Percentiles rank a stretch among this genome's conserved stretches.
Conservation (phyloP, 2,888 invertebrate species). For the Crocallis elinguaria region DNA sequence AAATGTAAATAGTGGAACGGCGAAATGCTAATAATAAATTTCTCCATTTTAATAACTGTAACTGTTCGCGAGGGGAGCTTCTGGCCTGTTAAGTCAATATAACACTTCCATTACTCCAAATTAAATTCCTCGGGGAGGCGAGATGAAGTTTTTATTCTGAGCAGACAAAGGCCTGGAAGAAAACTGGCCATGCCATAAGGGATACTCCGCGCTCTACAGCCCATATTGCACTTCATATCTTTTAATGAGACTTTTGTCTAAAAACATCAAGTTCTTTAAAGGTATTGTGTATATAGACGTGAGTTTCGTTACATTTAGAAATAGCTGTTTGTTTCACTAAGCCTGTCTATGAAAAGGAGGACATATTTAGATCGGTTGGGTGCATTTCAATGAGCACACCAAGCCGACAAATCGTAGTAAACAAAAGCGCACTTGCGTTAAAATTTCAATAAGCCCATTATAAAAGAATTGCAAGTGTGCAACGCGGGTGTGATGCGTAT, state of each 20-base stretch:
- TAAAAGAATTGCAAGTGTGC: slow-evolving; percentile 73
- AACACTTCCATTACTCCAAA: slow-evolving; percentile 85
- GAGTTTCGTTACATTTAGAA: slow-evolving; percentile 4
- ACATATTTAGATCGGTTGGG: slow-evolving; percentile 2
- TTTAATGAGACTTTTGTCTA: slow-evolving; percentile 36
- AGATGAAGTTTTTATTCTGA: slow-evolving; percentile 82
- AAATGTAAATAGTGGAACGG: slow-evolving; percentile 82
- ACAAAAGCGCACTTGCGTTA: slow-evolving; percentile 71
- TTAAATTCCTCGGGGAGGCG: slow-evolving; percentile 84
- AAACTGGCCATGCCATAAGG: slow-evolving; percentile 60
- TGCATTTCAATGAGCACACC: slow-evolving; percentile 33
- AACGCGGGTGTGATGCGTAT: slow-evolving; percentile 78
- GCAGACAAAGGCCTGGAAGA: slow-evolving; percentile 71
- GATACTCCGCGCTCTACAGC: slow-evolving; percentile 40
- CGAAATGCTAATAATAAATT: slow-evolving; percentile 84
- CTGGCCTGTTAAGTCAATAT: slow-evolving; percentile 85
- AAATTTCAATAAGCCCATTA: slow-evolving; percentile 70
- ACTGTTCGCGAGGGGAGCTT: slow-evolving; percentile 77
- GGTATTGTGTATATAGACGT: background rate
- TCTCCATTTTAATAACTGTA: slow-evolving; percentile 85
- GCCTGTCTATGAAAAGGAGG: slow-evolving; percentile 5
- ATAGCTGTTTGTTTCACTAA: slow-evolving; percentile 7
- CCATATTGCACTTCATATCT: slow-evolving; percentile 41
- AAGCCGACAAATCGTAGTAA: slow-evolving; percentile 56
- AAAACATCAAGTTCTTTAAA: background rate